Conservation (phyloP, 1,140 invertebrate genomes). For the Micrasema minimum region DNA sequence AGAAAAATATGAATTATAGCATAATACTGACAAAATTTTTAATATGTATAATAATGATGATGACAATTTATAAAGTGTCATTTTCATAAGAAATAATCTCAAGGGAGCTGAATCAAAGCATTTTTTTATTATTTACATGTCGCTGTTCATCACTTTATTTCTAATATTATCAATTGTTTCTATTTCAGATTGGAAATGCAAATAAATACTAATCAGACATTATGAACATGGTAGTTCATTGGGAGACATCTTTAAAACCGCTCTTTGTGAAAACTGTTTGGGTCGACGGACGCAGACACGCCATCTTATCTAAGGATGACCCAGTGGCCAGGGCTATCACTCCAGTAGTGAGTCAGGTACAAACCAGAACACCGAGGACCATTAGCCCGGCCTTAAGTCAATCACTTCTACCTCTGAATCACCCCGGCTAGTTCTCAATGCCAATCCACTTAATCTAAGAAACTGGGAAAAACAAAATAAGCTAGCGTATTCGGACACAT, state of each 20-base stretch:
- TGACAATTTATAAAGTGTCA: too few relatives aligned
- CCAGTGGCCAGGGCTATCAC: conserved; percentile 60
- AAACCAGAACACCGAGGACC: conserved; percentile 49
- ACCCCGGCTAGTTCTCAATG: conserved; percentile 50
- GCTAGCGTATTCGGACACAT: not conserved
- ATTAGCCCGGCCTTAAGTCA: conserved; percentile 52
- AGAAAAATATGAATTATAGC: too few relatives aligned
- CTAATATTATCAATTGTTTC: too few relatives aligned
- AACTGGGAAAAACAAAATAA: conserved; percentile 16
- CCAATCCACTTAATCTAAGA: conserved; percentile 51
- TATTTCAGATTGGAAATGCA: too few relatives aligned
- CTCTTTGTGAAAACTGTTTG: conserved; percentile 77
- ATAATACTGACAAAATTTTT: too few relatives aligned
- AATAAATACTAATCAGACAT: too few relatives aligned
- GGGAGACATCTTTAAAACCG: conserved; percentile 77
- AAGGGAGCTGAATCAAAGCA: too few relatives aligned
- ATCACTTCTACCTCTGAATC: not conserved
- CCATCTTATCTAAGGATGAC: conserved; percentile 70
- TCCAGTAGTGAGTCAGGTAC: conserved; percentile 5
- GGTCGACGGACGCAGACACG: conserved; percentile 77
- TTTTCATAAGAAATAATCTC: too few relatives aligned
- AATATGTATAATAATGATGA: too few relatives aligned
- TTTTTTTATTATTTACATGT: too few relatives aligned
- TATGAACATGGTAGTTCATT: conserved; percentile 64
- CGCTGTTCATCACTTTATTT: too few relatives aligned